phyloP scores from a whole-genome alignment of 2,113 vertebrate species.

The Etheostoma cragini region DNA sequence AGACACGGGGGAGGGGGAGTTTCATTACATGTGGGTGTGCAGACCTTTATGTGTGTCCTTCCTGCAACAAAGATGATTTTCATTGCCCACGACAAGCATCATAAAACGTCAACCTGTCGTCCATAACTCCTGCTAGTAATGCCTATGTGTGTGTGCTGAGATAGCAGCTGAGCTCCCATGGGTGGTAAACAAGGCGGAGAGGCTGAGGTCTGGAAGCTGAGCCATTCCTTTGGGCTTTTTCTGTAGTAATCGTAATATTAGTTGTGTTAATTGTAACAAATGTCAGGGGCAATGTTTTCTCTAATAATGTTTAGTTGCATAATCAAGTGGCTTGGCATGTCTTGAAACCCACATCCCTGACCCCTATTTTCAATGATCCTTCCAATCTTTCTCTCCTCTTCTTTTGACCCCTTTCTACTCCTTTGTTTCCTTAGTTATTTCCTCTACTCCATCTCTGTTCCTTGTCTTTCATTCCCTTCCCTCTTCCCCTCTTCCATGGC shows the following conservation, averaged over 20 bases:
- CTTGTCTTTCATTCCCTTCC: neutral
- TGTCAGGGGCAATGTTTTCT: neutral
- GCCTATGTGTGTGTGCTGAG: constrained; percentile 30
- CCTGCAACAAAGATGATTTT: constrained; percentile 18
- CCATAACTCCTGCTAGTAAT: constrained; percentile 40
- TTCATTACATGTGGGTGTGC: neutral
- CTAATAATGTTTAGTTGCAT: neutral
- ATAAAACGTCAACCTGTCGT: constrained; percentile 54
- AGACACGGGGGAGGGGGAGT: neutral
- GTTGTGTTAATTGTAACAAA: neutral
- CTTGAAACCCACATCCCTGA: neutral
- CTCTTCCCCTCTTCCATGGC: neutral
- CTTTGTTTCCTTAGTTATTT: neutral
- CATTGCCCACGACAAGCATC: constrained; percentile 47
- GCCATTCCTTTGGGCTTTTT: neutral
- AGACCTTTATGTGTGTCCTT: constrained; percentile 28
- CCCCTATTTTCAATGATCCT: too few relatives aligned
- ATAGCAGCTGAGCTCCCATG: constrained; percentile 22
- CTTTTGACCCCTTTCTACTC: neutral
- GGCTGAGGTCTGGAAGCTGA: neutral
- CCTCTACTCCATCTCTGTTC: too few relatives aligned
- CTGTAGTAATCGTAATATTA: neutral
- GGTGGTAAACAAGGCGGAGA: constrained; percentile 7
- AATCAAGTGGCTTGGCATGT: neutral
- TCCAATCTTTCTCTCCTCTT: neutral